phyloP scores from a whole-genome alignment of 2,113 vertebrate species.

The Lota lota region DNA sequence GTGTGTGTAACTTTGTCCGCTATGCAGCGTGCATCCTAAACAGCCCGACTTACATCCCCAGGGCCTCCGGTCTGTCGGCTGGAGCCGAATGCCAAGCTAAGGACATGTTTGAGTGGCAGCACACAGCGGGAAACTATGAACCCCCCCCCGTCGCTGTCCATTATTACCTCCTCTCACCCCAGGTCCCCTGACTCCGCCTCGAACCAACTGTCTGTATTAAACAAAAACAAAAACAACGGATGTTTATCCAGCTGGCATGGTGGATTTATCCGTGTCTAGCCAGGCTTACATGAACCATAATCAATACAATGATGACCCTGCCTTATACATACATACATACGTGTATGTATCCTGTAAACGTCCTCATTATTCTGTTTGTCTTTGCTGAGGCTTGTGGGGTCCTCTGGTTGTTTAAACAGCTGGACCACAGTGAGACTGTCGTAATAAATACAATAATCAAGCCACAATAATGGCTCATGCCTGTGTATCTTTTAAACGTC shows the following conservation, averaged over 20 bases:
- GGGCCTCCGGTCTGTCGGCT: not conserved
- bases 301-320: no score
- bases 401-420: no score
- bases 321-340: no score
- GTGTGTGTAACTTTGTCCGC: not conserved
- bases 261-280: constrained; percentile 34
- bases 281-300: constrained; percentile 14
- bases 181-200: constrained; percentile 7
- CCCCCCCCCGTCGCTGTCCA: constrained; percentile 18
- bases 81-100: constrained; percentile 5
- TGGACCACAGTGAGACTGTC: no score
- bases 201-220: constrained; percentile 15
- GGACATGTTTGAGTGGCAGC: constrained; percentile 17
- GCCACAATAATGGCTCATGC: no score
- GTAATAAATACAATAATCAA: no score
- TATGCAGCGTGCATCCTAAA: constrained; percentile 5
- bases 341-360: no score
- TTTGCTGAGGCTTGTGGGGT: no score
- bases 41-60: constrained; percentile 20
- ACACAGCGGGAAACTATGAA: constrained; percentile 25
- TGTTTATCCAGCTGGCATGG: constrained; percentile 22
- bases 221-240: not conserved
- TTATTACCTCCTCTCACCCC: not conserved
- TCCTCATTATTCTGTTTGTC: no score
- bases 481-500: no score